Evolutionary conservation across 2,113 vertebrate genomes (phyloP).

Genomic region (Ceyx cyanopectus): DNA sequence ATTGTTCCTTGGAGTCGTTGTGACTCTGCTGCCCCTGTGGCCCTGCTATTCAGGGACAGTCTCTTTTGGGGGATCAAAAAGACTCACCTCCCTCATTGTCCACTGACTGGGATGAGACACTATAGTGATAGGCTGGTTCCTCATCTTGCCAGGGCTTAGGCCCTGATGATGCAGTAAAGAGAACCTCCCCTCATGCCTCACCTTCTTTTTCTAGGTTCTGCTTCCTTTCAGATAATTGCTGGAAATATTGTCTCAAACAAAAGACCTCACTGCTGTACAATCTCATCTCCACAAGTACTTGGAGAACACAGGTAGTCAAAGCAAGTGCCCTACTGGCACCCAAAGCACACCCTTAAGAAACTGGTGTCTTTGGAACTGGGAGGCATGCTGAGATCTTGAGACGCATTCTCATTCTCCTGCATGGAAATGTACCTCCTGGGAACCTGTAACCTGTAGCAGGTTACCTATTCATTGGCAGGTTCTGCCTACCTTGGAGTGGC

Average conservation of each 20-base stretch:
- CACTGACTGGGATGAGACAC: too few species aligned
- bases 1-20: too few species aligned
- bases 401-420: background rate
- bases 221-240: constrained; percentile 94
- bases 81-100: too few species aligned
- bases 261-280: constrained; percentile 91
- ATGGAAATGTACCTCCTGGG: background rate
- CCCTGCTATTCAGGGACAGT: too few species aligned
- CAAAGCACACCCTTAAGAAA: background rate
- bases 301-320: constrained; percentile 84
- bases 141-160: background rate
- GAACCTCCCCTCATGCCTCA: background rate
- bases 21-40: too few species aligned
- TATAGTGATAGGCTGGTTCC: background rate
- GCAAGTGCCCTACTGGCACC: background rate
- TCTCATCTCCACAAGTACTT: constrained; percentile 93
- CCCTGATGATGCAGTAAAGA: background rate
- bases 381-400: background rate
- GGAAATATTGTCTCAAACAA: constrained; percentile 92
- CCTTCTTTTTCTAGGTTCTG: constrained; percentile 84
- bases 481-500: background rate
- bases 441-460: background rate
- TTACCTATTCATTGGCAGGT: background rate
- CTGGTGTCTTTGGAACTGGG: background rate
- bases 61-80: too few species aligned